Conservation (phyloP, 1,140 invertebrate species). For the Heterodera carotae region DNA sequence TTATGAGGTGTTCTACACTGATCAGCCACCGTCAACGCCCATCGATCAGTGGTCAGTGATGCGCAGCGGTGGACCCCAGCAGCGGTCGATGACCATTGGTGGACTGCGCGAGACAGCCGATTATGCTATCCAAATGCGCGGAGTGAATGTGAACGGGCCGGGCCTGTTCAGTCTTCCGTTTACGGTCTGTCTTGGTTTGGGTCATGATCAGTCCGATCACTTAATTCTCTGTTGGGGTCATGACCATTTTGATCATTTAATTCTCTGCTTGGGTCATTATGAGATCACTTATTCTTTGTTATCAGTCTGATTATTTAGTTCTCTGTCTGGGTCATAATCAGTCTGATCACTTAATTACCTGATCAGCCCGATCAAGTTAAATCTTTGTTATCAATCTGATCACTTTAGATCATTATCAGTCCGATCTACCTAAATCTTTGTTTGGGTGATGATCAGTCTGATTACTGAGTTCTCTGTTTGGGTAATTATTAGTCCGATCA, state of each 20-base stretch:
- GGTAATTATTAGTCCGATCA: not conserved
- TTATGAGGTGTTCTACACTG: slow-evolving; percentile 63
- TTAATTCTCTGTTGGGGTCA: no score
- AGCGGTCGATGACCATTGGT: slow-evolving; percentile 42
- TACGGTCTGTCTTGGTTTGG: slow-evolving; percentile 31
- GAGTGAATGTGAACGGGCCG: slow-evolving; percentile 57
- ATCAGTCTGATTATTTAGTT: no score
- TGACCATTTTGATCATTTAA: no score
- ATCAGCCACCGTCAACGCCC: slow-evolving; percentile 52
- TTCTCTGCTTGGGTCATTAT: no score
- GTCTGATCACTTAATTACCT: no score
- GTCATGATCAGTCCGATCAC: no score
- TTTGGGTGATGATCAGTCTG: no score
- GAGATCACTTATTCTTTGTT: no score
- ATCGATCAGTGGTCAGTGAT: slow-evolving; percentile 55
- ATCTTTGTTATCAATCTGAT: not conserved
- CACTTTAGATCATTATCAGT: not conserved
- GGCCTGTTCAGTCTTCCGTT: slow-evolving; percentile 58
- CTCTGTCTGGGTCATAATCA: no score
- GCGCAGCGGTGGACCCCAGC: slow-evolving; percentile 50
- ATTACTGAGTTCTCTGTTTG: no score
- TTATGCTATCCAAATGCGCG: slow-evolving; percentile 57
- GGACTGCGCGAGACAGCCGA: slow-evolving; percentile 56
- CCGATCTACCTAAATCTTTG: not conserved
- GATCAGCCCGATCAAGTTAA: no score